A percentile compares a stretch with the other conserved stretches of the same genome.
Evolutionary conservation across 2,113 vertebrate genomes (phyloP).

Genomic region (Rafetus swinhoei): DNA sequence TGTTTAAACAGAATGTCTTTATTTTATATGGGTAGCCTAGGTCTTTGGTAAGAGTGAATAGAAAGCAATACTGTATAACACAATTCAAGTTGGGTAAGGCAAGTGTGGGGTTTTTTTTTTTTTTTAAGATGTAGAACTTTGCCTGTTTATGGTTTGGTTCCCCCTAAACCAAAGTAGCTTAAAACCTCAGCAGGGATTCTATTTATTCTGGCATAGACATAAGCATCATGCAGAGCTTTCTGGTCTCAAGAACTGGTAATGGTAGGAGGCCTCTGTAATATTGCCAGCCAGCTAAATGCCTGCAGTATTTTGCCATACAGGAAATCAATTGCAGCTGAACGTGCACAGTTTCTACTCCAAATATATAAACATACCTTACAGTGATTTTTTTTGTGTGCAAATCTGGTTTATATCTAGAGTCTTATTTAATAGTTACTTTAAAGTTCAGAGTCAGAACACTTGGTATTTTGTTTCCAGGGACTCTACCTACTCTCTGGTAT

Average conservation of each 20-base stretch:
- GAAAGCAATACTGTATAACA: background rate
- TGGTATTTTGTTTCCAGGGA: constrained; percentile 25
- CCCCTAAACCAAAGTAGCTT: constrained; percentile 57
- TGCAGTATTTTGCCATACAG: constrained; percentile 75
- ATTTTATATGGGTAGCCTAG: background rate
- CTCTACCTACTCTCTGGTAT: background rate
- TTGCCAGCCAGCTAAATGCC: constrained; percentile 74
- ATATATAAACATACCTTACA: constrained; percentile 56
- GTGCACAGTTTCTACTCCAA: constrained; percentile 58
- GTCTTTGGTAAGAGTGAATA: background rate
- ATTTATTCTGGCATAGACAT: constrained; percentile 73
- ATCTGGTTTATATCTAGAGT: background rate
- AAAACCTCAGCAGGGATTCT: constrained; percentile 50
- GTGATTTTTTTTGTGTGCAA: background rate
- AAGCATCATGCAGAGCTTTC: constrained; percentile 57
- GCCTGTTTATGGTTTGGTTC: constrained; percentile 62
- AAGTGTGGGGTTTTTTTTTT: background rate
- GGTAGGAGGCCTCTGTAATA: constrained; percentile 48
- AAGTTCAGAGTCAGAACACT: constrained; percentile 25
- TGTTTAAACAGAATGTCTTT: background rate
- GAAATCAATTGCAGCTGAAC: constrained; percentile 80
- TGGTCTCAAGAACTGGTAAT: constrained; percentile 45
- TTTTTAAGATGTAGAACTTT: constrained; percentile 25
- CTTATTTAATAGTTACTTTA: constrained; percentile 44
- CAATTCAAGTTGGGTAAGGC: background rate